Base-by-base conservation (phyloP, 1,140 invertebrate species). In the Grapholita molesta region DNA sequence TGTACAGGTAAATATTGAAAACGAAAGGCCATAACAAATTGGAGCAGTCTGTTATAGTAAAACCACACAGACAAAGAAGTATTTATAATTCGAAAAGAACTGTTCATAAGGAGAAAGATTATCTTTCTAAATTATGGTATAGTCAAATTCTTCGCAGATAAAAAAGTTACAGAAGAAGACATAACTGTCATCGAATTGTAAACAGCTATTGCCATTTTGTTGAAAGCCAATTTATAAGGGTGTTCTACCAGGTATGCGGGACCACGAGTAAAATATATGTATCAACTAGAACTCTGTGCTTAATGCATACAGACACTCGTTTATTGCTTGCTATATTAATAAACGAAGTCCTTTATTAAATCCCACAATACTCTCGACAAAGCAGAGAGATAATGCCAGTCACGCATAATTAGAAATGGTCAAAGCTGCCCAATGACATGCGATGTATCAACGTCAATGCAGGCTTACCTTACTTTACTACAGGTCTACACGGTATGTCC, bases 401-500 rank as follows among this genome's bases (percentile, higher is more conserved):
- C n/a, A 61, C 55, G 55, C 55, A 25, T 61, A 28, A 12, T 25
- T 30, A 25, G 55, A 61, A 28, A 28, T 61, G 55, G 55, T 28
- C 25, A 61, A 61, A 61, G 55, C 55, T n/a, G 55, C 55, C 55
- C 55, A 61, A 61, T 61, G 32, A 28, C 55, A 61, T 28, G 55
- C 55, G 24, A 30, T 61, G 8, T 61, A 61, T 61, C 55, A 61
- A 21, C 55, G 24, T 61, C 55, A 61, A 12, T 61, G 15, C 42
- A 48, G 42, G 15, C 42, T 48, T 48, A 48, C 42, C 15, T 7
- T n/a, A 18, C 21, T 48, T 21, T 21, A 21, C 42, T 48, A 28
- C 55, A 11, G 25, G 48, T 53, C 9, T 28, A 55, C 53, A 61
- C 24, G 24, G 25, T 15, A 12, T n/a, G 24, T n/a, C 24, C 55